Base-by-base conservation (phyloP, 1,140 invertebrate genomes). In the Penaeus chinensis region DNA sequence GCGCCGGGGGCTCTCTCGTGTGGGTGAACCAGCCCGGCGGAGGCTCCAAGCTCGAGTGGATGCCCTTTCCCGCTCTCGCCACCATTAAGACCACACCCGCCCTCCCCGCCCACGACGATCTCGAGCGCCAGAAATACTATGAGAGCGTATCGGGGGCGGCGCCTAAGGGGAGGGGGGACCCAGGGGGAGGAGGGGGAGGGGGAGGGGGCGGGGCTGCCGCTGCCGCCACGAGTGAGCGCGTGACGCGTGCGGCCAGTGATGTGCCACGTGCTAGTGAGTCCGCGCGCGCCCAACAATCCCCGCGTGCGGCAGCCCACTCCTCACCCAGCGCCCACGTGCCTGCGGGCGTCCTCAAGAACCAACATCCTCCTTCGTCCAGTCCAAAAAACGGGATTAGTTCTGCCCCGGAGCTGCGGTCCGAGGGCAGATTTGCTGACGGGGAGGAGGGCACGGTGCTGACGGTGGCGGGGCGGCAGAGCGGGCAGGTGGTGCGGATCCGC, bases 1-100 rank as follows among this genome's bases (percentile, higher is more conserved):
- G 77, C 76, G 54, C 74, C 24, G 79, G 76, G 13, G 87, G 87
- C 61, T 78, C 88, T 19, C 63, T 90, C 62, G 90, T 90, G 82
- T 90, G 90, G 90, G 88, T 90, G 60, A 89, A 84, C 83, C 90
- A 87, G 60, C 90, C 90, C 18, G 90, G 90, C 22, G 90, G 90
- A 60, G 90, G 90, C 61, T 85, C 90, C 61, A 89, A 89, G 66
- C 84, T 90, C 65, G 90, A 90, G 88, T 90, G 88, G 88, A 86
- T 90, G 84, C 88, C 90, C 74, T 27, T 77, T n/a, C 87, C 90
- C 63, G 86, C 77, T 79, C 84, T 89, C 60, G 85, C 85, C 71
- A 90, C 90, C 62, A 89, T 88, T 69, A 87, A 79, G 84, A 32
- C 84, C 79, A 85, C 84, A 69, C 89, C 89, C 37, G 89, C 89